These are phyloP conservation scores for Hirudo medicinalis DNA, from an alignment of 1,140 invertebrate species.

Conservation along the genomic window DNA sequence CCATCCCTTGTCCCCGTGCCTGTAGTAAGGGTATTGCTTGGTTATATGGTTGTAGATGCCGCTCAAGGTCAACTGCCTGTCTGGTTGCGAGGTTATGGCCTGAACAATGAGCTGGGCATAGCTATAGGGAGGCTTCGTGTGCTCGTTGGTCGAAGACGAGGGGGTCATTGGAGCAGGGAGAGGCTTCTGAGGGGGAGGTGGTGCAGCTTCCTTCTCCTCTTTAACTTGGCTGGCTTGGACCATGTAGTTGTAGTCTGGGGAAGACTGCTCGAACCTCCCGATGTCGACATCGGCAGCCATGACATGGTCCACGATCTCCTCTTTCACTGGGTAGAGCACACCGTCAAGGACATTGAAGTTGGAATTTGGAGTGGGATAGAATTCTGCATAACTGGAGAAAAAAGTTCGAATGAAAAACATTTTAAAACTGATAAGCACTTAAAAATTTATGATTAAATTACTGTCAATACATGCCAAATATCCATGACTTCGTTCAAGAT, in stretches of 20 bases:
- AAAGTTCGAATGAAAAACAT: background rate
- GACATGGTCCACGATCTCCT: background rate
- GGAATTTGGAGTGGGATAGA: background rate
- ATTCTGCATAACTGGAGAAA: background rate
- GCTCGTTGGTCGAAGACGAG: slow-evolving; percentile 30
- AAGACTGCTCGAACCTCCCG: background rate
- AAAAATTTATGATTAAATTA: slow-evolving; percentile 7
- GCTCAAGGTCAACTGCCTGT: slow-evolving; percentile 89
- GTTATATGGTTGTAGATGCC: slow-evolving; percentile 98
- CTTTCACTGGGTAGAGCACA: background rate
- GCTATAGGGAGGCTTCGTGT: slow-evolving; percentile 79
- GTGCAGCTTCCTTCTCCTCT: background rate
- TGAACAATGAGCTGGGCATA: slow-evolving; percentile 97
- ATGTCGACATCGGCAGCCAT: background rate
- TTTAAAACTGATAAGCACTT: background rate
- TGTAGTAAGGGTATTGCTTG: slow-evolving; percentile 94
- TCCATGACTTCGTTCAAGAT: background rate
- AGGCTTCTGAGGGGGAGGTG: background rate
- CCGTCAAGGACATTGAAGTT: background rate
- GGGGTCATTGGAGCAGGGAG: background rate
- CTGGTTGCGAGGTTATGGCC: slow-evolving; percentile 79
- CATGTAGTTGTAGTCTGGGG: background rate
- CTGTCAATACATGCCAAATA: slow-evolving; percentile 8
- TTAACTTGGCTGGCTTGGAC: background rate
- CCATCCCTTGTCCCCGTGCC: slow-evolving; percentile 95